These are phyloP conservation scores for Galeruca laticollis DNA, from an alignment of 2,888 invertebrate species.

Conservation along the genomic window DNA sequence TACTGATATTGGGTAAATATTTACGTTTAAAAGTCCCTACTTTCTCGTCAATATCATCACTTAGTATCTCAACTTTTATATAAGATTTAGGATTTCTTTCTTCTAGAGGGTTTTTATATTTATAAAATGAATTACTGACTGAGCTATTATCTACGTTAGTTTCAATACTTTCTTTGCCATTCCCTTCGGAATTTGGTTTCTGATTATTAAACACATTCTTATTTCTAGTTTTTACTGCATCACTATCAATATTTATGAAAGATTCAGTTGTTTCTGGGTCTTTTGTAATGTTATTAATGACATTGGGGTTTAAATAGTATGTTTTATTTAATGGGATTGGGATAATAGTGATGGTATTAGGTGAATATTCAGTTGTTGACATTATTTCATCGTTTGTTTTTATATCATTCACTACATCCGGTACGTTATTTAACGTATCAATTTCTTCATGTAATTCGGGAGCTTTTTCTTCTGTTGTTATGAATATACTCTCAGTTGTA, in stretches of 20 bases:
- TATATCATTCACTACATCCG: too few relatives aligned
- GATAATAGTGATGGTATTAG: constrained; percentile 57
- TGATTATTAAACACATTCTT: constrained; percentile 66
- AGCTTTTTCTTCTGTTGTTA: background rate
- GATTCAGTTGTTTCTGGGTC: constrained; percentile 43
- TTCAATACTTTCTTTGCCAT: too few relatives aligned
- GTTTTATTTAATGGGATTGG: constrained; percentile 30
- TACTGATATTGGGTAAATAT: constrained; percentile 56
- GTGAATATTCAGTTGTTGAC: constrained; percentile 50
- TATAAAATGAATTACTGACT: background rate
- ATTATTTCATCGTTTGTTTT: too few relatives aligned
- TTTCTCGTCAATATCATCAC: background rate
- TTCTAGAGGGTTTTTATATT: background rate
- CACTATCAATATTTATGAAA: constrained; percentile 65
- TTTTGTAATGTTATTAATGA: constrained; percentile 50
- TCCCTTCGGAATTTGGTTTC: constrained; percentile 22
- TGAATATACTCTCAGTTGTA: constrained; percentile 63
- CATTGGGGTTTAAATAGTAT: constrained; percentile 26
- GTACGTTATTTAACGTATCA: background rate
- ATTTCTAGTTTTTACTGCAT: constrained; percentile 69
- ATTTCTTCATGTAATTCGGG: background rate
- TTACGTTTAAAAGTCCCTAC: constrained; percentile 42
- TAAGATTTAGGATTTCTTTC: background rate
- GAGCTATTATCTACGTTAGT: background rate
- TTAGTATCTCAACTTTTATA: background rate